phyloP scores from a whole-genome alignment of 2,113 vertebrate species.

The Rallus limicola region DNA sequence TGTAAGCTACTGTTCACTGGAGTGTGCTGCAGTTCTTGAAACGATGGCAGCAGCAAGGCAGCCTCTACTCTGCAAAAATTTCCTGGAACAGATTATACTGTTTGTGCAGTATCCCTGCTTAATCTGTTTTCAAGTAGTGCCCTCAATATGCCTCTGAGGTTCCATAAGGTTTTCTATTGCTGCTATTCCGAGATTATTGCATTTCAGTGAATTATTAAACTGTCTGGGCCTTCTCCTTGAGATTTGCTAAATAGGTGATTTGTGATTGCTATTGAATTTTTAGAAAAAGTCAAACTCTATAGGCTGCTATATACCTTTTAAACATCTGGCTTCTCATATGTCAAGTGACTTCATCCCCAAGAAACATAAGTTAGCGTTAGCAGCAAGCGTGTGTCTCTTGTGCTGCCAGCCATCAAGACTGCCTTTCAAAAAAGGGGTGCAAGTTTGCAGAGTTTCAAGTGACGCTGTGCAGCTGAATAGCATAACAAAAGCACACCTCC shows the following conservation, averaged over 20 bases:
- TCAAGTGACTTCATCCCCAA: background rate
- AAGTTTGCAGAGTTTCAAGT: background rate
- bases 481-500: background rate
- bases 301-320: background rate
- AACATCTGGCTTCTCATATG: background rate
- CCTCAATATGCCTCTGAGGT: background rate
- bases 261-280: background rate
- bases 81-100: background rate
- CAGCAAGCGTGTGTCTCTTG: background rate
- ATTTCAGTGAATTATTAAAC: background rate
- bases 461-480: background rate
- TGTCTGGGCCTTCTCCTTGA: background rate
- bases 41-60: background rate
- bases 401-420: background rate
- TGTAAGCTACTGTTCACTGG: background rate
- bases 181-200: background rate
- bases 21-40: background rate
- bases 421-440: background rate
- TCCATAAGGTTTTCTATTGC: background rate
- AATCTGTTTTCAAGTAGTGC: background rate
- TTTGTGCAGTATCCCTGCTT: background rate
- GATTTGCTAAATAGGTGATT: background rate
- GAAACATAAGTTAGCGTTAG: background rate
- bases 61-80: background rate
- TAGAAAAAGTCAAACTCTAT: background rate